Evolutionary conservation across 2,888 invertebrate species (phyloP).

Genomic region (Malthinus flaveolus): DNA sequence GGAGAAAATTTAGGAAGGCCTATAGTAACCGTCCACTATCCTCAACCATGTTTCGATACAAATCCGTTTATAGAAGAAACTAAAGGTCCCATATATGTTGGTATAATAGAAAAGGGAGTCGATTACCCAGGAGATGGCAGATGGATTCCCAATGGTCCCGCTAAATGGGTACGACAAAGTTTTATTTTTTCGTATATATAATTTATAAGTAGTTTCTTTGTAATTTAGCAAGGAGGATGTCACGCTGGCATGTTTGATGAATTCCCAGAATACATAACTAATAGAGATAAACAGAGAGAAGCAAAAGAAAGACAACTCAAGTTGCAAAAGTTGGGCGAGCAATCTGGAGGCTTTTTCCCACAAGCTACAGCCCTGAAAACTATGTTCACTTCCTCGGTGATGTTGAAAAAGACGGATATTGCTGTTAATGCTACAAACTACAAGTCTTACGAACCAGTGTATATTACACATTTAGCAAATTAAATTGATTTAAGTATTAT

Average conservation of each 20-base stretch:
- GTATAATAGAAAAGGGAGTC: constrained; percentile 18
- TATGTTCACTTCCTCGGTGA: constrained; percentile 25
- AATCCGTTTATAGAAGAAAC: constrained; percentile 50
- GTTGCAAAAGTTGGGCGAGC: not conserved
- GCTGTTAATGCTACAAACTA: constrained; percentile 31
- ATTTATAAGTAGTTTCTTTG: not conserved
- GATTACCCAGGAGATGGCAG: constrained; percentile 28
- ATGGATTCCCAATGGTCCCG: constrained; percentile 47
- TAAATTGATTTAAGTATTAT: not conserved
- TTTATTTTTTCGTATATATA: not conserved
- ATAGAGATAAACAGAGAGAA: constrained; percentile 18
- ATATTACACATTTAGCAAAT: constrained; percentile 14
- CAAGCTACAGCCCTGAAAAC: constrained; percentile 32
- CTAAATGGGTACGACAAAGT: constrained; percentile 42
- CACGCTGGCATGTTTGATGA: constrained; percentile 52
- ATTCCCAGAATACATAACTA: constrained; percentile 45
- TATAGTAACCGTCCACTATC: constrained; percentile 40
- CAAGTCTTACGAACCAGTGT: constrained; percentile 23
- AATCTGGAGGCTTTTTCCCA: constrained; percentile 23
- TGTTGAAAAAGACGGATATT: constrained; percentile 29
- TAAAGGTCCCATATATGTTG: constrained; percentile 38
- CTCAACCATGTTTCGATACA: constrained; percentile 50
- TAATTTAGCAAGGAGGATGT: constrained; percentile 47
- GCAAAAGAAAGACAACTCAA: constrained; percentile 8
- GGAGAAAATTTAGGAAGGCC: constrained; percentile 40